Evolutionary conservation across 2,888 invertebrate species (phyloP).

Genomic region (Cecidostiba fungosa): DNA sequence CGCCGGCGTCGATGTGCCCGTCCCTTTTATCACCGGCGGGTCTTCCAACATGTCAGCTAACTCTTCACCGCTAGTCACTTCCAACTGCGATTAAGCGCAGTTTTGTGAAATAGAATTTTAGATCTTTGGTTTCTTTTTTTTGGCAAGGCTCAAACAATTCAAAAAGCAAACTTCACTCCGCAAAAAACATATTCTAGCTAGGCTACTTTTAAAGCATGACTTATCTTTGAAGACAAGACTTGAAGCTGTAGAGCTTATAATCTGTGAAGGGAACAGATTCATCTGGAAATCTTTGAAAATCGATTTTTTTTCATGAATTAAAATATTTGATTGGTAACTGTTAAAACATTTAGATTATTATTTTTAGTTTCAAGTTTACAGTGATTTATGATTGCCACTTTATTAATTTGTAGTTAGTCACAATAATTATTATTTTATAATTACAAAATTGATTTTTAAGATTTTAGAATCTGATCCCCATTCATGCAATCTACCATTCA

Average conservation of each 20-base stretch:
- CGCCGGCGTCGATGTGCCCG: constrained; percentile 76
- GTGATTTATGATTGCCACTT: not conserved
- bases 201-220: constrained; percentile 11
- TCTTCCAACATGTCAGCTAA: constrained; percentile 79
- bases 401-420: constrained; percentile 6
- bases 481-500: constrained; percentile 42
- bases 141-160: constrained; percentile 21
- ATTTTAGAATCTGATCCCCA: constrained; percentile 44
- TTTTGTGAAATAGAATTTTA: constrained; percentile 57
- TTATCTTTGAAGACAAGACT: constrained; percentile 16
- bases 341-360: constrained; percentile 29
- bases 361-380: not conserved
- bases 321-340: constrained; percentile 6
- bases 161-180: constrained; percentile 32
- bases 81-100: constrained; percentile 72
- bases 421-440: not conserved
- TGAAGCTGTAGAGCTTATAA: constrained; percentile 37
- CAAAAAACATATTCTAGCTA: constrained; percentile 27
- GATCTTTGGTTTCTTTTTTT: constrained; percentile 46
- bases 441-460: constrained; percentile 57
- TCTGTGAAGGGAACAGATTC: constrained; percentile 43
- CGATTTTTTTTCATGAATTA: constrained; percentile 33
- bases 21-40: constrained; percentile 76
- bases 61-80: constrained; percentile 78
- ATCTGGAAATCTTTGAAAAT: constrained; percentile 50